These are phyloP conservation scores for Nasonovia ribisnigri DNA, from an alignment of 2,888 invertebrate species.

Conservation along the genomic window DNA sequence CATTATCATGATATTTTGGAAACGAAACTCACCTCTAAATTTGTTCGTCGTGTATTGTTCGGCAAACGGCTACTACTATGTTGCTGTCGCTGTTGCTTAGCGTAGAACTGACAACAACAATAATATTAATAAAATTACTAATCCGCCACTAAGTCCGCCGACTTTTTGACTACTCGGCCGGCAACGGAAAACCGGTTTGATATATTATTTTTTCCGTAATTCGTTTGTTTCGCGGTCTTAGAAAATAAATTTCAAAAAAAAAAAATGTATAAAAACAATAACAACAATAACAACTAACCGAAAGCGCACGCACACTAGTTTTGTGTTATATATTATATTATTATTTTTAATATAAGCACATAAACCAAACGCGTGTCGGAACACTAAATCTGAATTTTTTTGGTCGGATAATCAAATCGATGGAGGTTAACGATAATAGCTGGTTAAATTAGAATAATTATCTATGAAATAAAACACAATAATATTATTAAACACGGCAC, in stretches of 20 bases:
- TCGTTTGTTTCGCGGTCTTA: background rate
- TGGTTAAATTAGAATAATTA: background rate
- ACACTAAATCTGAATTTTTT: background rate
- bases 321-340: constrained; percentile 3
- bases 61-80: background rate
- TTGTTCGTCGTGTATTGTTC: background rate
- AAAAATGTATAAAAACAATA: background rate
- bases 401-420: background rate
- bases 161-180: constrained; percentile 17
- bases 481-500: constrained; percentile 1
- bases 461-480: background rate
- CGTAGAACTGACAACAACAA: constrained; percentile 7
- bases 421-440: background rate
- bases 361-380: background rate
- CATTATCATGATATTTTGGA: background rate
- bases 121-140: background rate
- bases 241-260: background rate
- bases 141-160: background rate
- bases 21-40: constrained; percentile 31
- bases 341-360: constrained; percentile 1
- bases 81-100: background rate
- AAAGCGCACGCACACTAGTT: background rate
- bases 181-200: constrained; percentile 15
- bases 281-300: background rate
- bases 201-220: background rate